Evolutionary conservation across 2,113 vertebrate genomes (phyloP), one percentile per base, ranked within the genome.

Genomic region (Clarias gariepinus): DNA sequence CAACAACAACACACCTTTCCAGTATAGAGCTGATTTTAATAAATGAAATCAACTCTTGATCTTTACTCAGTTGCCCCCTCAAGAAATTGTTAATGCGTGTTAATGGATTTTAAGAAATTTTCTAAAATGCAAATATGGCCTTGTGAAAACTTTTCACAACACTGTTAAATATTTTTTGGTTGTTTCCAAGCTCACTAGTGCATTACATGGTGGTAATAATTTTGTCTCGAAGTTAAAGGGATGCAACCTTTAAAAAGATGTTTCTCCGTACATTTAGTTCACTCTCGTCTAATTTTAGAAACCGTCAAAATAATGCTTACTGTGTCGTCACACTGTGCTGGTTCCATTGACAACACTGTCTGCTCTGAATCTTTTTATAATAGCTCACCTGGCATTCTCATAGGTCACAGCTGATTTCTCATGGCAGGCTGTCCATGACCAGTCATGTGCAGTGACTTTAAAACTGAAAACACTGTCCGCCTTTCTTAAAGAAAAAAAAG

Each of bases 401-500:
- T 82, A 25, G 69, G 33, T 8, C 71, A 25, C 21, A 33, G 25
- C 64, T 78, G 86, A 90, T 92, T 94, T 95, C 95, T 94, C 94
- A 93, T 93, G 89, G 91, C 92, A 91, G 89, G 92, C 82, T 80
- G 87, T 90, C 92, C 94, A 93, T 95, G 93, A 79, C 80, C 91
- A 90, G 91, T 93, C 94, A 94, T 94, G 94, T 94, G 94, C 91
- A 90, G 86, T 87, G 90, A 93, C 90, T 88, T 78, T 86, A 87
- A 91, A 90, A 83, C 1, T 87, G 83, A 93, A 88, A 92, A 89
- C 83, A 90, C 83, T 23, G 57, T 87, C 89, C 87, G 78, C 87
- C 88, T 53, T 58, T 61, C 63, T 81, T 41, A 84, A 15, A 30
- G 90, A 78, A 47, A 74, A 74, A 76, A 47, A 25, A 76, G 15